Evolutionary conservation across 1,140 invertebrate species (phyloP).

Genomic region (Arctopsyche grandis): DNA sequence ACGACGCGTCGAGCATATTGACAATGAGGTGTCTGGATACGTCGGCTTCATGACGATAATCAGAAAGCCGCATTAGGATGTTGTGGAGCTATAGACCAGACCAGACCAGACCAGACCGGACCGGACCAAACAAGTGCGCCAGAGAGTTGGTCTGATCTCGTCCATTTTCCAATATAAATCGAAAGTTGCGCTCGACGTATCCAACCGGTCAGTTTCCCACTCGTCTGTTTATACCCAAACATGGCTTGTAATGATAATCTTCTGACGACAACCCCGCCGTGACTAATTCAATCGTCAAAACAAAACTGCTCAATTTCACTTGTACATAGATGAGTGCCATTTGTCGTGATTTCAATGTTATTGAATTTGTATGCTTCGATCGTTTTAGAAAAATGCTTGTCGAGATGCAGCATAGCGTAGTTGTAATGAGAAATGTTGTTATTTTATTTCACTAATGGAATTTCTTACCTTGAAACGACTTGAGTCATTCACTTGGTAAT

Average conservation of each 20-base stretch:
- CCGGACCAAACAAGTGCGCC: neutral
- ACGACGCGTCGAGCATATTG: constrained; percentile 18
- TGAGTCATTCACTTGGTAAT: too few relatives aligned
- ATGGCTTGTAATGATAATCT: neutral
- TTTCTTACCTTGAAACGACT: too few relatives aligned
- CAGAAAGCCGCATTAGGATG: neutral
- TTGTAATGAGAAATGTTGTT: too few relatives aligned
- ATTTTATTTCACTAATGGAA: too few relatives aligned
- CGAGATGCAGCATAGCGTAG: too few relatives aligned
- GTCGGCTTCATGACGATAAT: neutral
- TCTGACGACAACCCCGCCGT: neutral
- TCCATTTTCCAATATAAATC: constrained; percentile 1
- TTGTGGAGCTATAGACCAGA: neutral
- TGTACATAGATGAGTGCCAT: neutral
- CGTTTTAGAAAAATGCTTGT: too few relatives aligned
- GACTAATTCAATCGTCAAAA: neutral
- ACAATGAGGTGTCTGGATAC: neutral
- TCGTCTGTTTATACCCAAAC: neutral
- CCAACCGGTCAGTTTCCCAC: neutral
- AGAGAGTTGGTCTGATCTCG: neutral
- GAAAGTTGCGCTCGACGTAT: neutral
- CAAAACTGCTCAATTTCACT: neutral
- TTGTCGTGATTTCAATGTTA: neutral
- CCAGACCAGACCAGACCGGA: neutral
- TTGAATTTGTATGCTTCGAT: too few relatives aligned